Evolutionary conservation across 2,113 vertebrate species (phyloP), one percentile per base, ranked within the genome.

Genomic region (Datnioides undecimradiatus): DNA sequence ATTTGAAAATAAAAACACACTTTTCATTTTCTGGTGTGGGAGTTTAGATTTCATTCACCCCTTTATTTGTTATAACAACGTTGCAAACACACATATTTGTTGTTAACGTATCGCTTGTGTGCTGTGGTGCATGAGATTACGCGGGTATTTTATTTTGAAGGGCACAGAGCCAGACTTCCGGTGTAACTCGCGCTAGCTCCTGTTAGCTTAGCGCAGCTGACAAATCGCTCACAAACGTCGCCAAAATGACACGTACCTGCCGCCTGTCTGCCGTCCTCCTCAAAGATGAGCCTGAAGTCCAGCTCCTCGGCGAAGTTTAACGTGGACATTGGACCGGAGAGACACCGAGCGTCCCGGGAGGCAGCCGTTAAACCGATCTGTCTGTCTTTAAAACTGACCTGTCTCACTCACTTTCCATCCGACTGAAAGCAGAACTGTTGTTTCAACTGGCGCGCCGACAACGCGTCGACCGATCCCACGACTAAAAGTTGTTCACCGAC

Each of bases 231-330:
- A 79, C 52, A 71, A 72, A 27, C 49, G 46, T 59, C 25, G 55
- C 17, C 21, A 58, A 81, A 88, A 58, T 3, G 49, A 38, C 58
- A 84, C 92, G 52, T 87, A 95, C 96, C 96, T 96, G 95, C 83
- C 46, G 95, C 85, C 89, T 90, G 94, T 83, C 73, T 87, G 84
- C 89, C 92, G 93, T 96, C 96, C 65, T 97, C 97, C 85, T 96
- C 97, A 23, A 98, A 98, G 85, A 97, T 91, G 79, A 98, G 97
- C 68, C 95, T 95, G 93, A 98, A 97, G 95, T 98, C 97, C 93
- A 98, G 95, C 89, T 98, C 97, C 92, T 97, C 97, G 48, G 92
- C 82, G 93, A 91, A 95, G 91, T 95, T 96, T 91, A 91, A 90
- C 73, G 96, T 92, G 95, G 95, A 97, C 97, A 98, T 98, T 91